Evolutionary conservation across 2,113 vertebrate genomes (phyloP).

Genomic region (Eptesicus fuscus): DNA sequence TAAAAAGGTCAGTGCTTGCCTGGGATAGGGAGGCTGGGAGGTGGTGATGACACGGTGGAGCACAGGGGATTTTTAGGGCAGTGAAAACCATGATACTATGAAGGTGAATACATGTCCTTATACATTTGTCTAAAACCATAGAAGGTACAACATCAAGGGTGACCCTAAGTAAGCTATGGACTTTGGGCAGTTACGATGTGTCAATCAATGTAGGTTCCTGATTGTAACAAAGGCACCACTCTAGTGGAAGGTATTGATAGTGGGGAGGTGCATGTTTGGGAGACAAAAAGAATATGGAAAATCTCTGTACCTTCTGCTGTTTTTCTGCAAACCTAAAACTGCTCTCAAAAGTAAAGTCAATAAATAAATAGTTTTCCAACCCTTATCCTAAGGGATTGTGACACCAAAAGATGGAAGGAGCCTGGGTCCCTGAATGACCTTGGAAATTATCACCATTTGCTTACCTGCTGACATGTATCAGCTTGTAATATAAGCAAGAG

Average conservation of each 20-base stretch:
- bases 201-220: background rate
- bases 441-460: background rate
- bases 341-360: background rate
- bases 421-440: background rate
- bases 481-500: background rate
- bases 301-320: background rate
- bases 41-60: background rate
- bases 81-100: background rate
- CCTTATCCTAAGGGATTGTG: background rate
- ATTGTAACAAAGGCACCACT: background rate
- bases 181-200: background rate
- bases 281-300: background rate
- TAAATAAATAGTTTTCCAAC: background rate
- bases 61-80: background rate
- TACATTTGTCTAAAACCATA: background rate
- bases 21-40: background rate
- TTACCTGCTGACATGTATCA: background rate
- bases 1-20: background rate
- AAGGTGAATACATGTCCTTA: background rate
- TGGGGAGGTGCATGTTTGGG: background rate
- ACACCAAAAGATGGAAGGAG: background rate
- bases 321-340: background rate
- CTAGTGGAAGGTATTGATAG: background rate
- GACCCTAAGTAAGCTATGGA: background rate
- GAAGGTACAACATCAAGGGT: background rate